phyloP scores from a whole-genome alignment of 1,140 invertebrate species.

The Alviniconcha marisindica region DNA sequence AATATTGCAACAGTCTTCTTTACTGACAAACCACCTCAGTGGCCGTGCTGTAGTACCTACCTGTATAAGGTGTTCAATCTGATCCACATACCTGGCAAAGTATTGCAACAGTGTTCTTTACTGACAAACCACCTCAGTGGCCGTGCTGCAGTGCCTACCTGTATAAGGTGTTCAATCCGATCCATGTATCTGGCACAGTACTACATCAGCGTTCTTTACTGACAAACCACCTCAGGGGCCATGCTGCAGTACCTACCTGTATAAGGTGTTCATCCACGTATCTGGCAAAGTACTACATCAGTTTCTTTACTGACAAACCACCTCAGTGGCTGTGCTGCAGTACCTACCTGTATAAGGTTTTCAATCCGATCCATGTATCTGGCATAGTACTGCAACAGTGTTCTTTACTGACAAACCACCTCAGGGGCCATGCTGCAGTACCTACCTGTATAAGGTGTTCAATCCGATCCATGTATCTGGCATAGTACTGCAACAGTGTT shows the following conservation, averaged over 20 bases:
- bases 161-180: slow-evolving; percentile 74
- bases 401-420: slow-evolving; percentile 71
- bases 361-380: too few relatives aligned
- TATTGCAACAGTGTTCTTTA: slow-evolving; percentile 72
- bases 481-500: too few relatives aligned
- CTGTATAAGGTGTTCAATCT: too few relatives aligned
- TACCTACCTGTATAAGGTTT: too few relatives aligned
- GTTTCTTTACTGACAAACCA: too few relatives aligned
- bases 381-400: slow-evolving; percentile 71
- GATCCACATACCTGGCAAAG: too few relatives aligned
- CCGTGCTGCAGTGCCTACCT: slow-evolving; percentile 56
- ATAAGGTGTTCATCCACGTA: slow-evolving; percentile 76
- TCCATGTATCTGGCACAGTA: slow-evolving; percentile 76
- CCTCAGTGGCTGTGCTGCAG: too few relatives aligned
- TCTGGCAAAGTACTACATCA: slow-evolving; percentile 74
- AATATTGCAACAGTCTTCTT: slow-evolving; percentile 69
- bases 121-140: slow-evolving; percentile 70
- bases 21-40: too few relatives aligned
- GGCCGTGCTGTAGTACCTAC: too few relatives aligned
- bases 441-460: too few relatives aligned
- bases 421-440: too few relatives aligned
- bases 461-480: too few relatives aligned
- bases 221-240: background rate
- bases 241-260: slow-evolving; percentile 63
- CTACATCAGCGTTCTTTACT: slow-evolving; percentile 68